Evolutionary conservation across 1,140 invertebrate genomes (phyloP), one percentile per base, ranked within the genome.

Genomic region (Myzus persicae): DNA sequence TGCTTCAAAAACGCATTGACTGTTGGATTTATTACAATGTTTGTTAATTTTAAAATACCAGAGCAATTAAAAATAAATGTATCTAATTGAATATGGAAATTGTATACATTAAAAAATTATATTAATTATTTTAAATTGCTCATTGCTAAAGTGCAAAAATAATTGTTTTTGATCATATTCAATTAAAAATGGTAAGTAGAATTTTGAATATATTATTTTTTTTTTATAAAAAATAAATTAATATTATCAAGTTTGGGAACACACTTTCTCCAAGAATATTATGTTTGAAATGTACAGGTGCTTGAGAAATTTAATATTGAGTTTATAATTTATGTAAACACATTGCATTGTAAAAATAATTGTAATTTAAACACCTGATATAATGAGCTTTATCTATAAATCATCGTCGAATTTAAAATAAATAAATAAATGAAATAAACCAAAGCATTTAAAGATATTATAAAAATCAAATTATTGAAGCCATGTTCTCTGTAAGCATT

Each of bases 401-500:
- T 31, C 9, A 59, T 59, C 26, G 4, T 31, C 9, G 26, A 11
- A 59, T 59, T 59, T 59, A 11, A n/a, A n/a, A n/a, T n/a, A 67
- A n/a, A 67, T n/a, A n/a, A 67, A 67, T 1, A n/a, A 31, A 14
- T 14, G 14, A 67, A 67, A 18, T 3, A 67, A n/a, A n/a, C 14
- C n/a, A 67, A 67, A 0, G 5, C n/a, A 67, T 5, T 14, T n/a
- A n/a, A 18, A 4, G 18, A 54, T 54, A 54, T 22, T 14, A 26
- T 8, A 54, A 26, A 54, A 67, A 67, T 18, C 7, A 67, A 67
- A n/a, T 67, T 0, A 67, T 1, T 14, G 18, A 31, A n/a, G 4
- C 0, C 6, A 0, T 4, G 14, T 3, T 18, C 1, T 14, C 1
- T 14, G 59, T n/a, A n/a, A 67, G 5, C 4, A 67, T 5, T n/a